Evolutionary conservation across 2,113 vertebrate genomes (phyloP).

Genomic region (Solea senegalensis): DNA sequence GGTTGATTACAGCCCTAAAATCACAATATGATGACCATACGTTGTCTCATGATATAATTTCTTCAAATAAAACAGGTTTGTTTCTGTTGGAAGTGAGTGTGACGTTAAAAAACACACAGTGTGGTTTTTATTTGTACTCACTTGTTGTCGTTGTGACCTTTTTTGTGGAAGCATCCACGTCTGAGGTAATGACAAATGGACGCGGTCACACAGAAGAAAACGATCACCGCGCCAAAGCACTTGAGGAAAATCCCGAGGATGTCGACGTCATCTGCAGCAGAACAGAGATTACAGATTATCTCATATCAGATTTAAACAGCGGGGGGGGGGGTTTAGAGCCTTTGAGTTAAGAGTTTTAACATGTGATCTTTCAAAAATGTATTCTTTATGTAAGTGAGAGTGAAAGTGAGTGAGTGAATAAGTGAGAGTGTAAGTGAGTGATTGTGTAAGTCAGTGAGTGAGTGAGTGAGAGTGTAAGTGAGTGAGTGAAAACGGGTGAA

Average conservation of each 20-base stretch:
- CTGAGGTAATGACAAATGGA: conserved; percentile 89
- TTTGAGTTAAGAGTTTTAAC: too few relatives aligned
- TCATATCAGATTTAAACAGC: not conserved
- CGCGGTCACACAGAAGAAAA: conserved; percentile 82
- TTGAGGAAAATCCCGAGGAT: conserved; percentile 89
- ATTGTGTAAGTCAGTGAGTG: too few relatives aligned
- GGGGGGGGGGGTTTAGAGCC: not conserved
- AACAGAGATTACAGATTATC: conserved; percentile 1
- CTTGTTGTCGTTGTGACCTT: conserved; percentile 87
- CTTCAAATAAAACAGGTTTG: not conserved
- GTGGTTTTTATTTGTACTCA: conserved; percentile 69
- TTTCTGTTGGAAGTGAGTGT: too few relatives aligned
- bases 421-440: too few relatives aligned
- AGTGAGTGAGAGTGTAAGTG: too few relatives aligned
- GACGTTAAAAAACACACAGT: too few relatives aligned
- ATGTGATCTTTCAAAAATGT: too few relatives aligned
- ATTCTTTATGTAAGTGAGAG: too few relatives aligned
- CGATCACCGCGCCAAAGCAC: conserved; percentile 83
- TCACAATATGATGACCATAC: too few relatives aligned
- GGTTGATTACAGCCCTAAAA: too few relatives aligned
- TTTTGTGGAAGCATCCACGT: conserved; percentile 88
- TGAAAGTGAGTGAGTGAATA: too few relatives aligned
- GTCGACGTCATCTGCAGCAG: conserved; percentile 90
- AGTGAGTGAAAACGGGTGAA: too few relatives aligned
- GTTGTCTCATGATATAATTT: not conserved